Evolutionary conservation across 2,888 invertebrate genomes (phyloP).

Genomic region (Flexamia atlantica): DNA sequence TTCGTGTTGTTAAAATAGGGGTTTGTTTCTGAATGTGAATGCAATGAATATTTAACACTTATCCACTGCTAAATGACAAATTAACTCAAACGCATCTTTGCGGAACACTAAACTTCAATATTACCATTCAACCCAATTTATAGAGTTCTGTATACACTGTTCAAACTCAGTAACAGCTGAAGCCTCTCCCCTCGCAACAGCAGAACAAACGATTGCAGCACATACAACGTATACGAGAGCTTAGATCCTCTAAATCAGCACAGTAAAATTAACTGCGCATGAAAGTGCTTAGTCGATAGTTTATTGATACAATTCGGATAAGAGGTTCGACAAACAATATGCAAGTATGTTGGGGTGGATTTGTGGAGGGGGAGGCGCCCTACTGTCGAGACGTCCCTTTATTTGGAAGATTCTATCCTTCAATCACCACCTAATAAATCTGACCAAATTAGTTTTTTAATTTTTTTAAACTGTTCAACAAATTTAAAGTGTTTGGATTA

Average conservation of each 20-base stretch:
- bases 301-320: constrained; percentile 44
- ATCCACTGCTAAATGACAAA: no score
- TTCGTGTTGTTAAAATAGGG: no score
- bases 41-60: no score
- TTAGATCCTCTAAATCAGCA: not conserved
- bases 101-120: no score
- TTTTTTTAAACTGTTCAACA: constrained; percentile 18
- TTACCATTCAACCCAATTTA: no score
- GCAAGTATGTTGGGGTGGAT: constrained; percentile 14
- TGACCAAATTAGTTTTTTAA: constrained; percentile 9
- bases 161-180: no score
- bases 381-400: constrained; percentile 1
- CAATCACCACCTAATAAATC: constrained; percentile 38
- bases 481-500: not conserved
- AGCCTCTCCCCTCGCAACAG: no score
- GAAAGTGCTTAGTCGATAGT: constrained; percentile 19
- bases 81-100: no score
- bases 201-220: not conserved
- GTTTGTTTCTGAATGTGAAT: no score
- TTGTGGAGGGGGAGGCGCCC: constrained; percentile 23
- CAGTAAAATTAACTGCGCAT: constrained; percentile 5
- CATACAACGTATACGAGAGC: not conserved
- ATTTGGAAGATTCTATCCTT: constrained; percentile 37
- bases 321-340: constrained; percentile 49
- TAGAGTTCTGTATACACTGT: no score